Base-by-base conservation (phyloP, 2,888 invertebrate species). In the Ephialtes manifestator region DNA sequence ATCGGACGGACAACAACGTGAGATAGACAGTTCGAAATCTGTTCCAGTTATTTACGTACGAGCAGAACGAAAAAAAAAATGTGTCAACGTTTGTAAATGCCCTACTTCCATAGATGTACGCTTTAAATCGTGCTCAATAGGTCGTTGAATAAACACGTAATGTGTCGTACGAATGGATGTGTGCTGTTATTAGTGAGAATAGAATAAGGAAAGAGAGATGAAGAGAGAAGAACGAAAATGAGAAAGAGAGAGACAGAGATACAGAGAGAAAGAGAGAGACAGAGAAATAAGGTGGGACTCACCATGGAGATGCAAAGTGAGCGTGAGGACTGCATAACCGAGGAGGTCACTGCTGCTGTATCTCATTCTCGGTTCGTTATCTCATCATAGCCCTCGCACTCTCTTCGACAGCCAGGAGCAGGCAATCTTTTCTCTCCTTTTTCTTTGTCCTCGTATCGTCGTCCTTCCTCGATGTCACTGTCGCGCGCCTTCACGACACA, bases 341-440 rank as follows among this genome's bases (percentile, higher is more conserved):
- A 94, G 90, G 89, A 93, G 90, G 89, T 92, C 92, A 90, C 91
- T 91, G 90, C 91, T 92, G 90, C 91, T 92, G 92, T 92, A 91
- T 92, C 91, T 93, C 94, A 94, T 94, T 94, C 94, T 94, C 93
- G 90, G 90, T 91, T 92, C 90, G 94, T 94, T 94, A 94, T 93
- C 94, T 94, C 93, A 91, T 94, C 91, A 92, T 93, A 91, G 83
- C 89, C 89, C 68, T 72, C 31, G 35, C 76, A 80, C 85, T 87
- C 80, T 84, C 79, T 86, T 83, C 84, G 83, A 70, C 74, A 85
- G 79, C 74, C 51, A 63, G 58, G 71, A 79, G 20, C 55, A 74
- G 39, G 24, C 31, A 48, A 46, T 77, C 39, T n/a, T 46, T n/a
- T 24, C 53, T 67, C n/a, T 10, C 58, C 31, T 48, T 2, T 51